Percentiles rank a stretch among this genome's conserved stretches.
These are phyloP conservation scores for Semotilus atromaculatus DNA, from an alignment of 2,797 vertebrate species.

Conservation along the genomic window DNA sequence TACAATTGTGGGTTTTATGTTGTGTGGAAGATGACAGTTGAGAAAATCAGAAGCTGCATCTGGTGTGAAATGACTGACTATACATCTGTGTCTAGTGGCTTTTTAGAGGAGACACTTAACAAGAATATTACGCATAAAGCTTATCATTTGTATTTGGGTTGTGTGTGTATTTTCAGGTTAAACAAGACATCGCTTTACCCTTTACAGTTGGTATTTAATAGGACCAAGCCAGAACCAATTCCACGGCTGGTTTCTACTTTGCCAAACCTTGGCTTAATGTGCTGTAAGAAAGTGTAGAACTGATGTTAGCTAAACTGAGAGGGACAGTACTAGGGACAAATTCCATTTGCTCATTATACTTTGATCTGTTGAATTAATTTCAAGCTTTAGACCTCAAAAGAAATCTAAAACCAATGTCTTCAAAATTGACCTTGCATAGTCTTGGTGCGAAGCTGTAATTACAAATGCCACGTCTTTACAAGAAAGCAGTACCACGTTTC, in stretches of 20 bases:
- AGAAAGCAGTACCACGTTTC: slow-evolving; percentile 31
- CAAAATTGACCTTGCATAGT: not conserved
- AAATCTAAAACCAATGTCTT: slow-evolving; percentile 22
- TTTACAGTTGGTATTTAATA: not conserved
- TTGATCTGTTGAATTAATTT: slow-evolving; percentile 15
- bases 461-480: slow-evolving; percentile 15
- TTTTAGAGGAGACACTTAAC: slow-evolving; percentile 39
- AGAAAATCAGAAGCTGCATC: slow-evolving; percentile 41
- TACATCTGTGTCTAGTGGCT: slow-evolving; percentile 48
- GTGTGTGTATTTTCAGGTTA: not conserved
- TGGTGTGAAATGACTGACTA: slow-evolving; percentile 49
- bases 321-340: not conserved
- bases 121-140: slow-evolving; percentile 25
- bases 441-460: slow-evolving; percentile 30
- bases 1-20: slow-evolving; percentile 28
- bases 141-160: slow-evolving; percentile 42
- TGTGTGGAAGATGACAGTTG: slow-evolving; percentile 45
- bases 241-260: not conserved
- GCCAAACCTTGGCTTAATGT: not conserved
- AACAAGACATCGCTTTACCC: not conserved
- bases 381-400: not conserved
- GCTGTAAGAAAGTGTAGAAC: not conserved
- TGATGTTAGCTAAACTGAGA: not conserved
- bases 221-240: not conserved
- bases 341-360: slow-evolving; percentile 8